Evolutionary conservation across 1,140 invertebrate genomes (phyloP), one percentile per base, ranked within the genome.

Genomic region (Globodera ellingtonae): DNA sequence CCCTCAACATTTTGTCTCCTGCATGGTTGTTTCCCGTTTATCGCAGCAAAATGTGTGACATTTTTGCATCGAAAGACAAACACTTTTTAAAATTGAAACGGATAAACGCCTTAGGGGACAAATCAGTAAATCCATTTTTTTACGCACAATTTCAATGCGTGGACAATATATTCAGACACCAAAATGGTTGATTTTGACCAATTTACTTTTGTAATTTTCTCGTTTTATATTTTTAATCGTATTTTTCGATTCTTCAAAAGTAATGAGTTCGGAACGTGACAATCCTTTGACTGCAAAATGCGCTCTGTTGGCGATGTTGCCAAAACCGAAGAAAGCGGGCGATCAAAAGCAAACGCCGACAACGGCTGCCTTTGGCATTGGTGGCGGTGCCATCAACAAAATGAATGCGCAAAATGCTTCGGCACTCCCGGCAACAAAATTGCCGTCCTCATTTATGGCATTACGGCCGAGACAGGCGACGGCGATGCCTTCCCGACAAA

Each of bases 231-330:
- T 72, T 72, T 72, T 72, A 76, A 48, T 65, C 35, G 0, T 73
- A 44, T 4, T 5, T 10, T 24, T 70, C 21, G 3, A 52, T 78
- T 74, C 2, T 78, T 1, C 3, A 73, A 69, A 56, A 6, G 15
- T 24, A 74, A 18, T 72, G 62, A 78, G 35, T 75, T 75, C 18
- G 44, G n/a, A 75, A 21, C 15, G 21, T 62, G 65, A 62, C 15
- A 56, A 75, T 15, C 8, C 18, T 56, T 35, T 35, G 52, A 65
- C 48, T 69, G n/a, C 74, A 48, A 72, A 72, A 56, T 80, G 79
- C 46, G 65, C 72, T 80, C 75, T 81, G 35, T 65, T 81, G 24
- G 44, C 80, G 67, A 44, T 81, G 48, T 76, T 81, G 21, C 80
- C 80, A 24, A 81, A 81, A 69, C 80, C 80, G 35, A 81, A 81